Evolutionary conservation across 2,888 invertebrate species (phyloP), one percentile per base, ranked within the genome.

Genomic region (Acanthosepion esculentum): DNA sequence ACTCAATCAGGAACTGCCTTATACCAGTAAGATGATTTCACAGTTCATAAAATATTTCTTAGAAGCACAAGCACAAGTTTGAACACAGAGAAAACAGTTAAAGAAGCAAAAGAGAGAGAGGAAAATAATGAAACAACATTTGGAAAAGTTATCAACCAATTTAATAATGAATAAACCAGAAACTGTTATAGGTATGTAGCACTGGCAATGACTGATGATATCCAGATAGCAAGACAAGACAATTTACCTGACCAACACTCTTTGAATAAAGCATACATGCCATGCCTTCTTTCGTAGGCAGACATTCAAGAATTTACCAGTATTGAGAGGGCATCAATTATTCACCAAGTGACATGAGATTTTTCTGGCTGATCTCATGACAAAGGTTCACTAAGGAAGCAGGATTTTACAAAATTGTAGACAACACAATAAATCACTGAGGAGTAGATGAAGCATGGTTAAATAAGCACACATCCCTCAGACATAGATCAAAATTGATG

Each of bases 121-220:
- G 29, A 18, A 78, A 15, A 78, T 4, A 3, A 15, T n/a, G n/a
- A 78, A 78, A 78, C 78, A 33, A 33, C 33, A 78, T 78, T 78
- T 78, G 78, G 78, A n/a, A 78, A 78, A 78, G 78, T 78, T 78
- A 78, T 78, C n/a, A n/a, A n/a, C 78, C 78, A 78, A 78, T 78
- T 78, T 78, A 78, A n/a, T 78, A 15, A 78, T 78, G 33, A 78
- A 78, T 78, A 78, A 78, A 33, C n/a, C n/a, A n/a, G 18, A n/a
- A 78, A 78, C 15, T n/a, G n/a, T 78, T 78, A 78, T 78, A 78
- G 78, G 78, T 78, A 78, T 78, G 5, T 78, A 23, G 33, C 4
- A 18, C 78, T 78, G 78, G 33, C 33, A 78, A 29, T 33, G 78
- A 78, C n/a, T 33, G 78, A 78, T 10, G 78, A 78, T n/a, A n/a